phyloP scores from a whole-genome alignment of 2,113 vertebrate species.

The Pygoscelis adeliae region DNA sequence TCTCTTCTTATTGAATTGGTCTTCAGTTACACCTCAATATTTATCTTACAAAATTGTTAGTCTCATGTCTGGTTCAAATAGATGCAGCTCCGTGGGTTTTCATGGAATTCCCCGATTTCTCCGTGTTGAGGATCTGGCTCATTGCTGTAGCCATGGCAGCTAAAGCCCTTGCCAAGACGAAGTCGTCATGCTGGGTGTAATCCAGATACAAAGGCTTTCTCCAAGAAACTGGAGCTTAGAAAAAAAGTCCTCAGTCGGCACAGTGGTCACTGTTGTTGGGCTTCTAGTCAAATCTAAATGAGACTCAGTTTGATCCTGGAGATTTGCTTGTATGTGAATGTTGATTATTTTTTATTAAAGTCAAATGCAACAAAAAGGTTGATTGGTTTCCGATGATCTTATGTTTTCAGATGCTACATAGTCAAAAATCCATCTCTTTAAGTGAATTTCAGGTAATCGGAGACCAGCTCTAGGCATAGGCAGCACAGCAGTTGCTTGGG shows the following conservation, averaged over 20 bases:
- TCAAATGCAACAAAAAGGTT: background rate
- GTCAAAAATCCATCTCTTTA: background rate
- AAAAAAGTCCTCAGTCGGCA: background rate
- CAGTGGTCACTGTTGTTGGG: background rate
- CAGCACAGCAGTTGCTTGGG: background rate
- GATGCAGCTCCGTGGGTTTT: background rate
- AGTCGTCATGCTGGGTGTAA: background rate
- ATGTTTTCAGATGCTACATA: background rate
- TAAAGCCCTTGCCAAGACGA: background rate
- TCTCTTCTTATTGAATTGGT: background rate
- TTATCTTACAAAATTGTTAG: background rate
- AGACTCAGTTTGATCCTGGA: background rate
- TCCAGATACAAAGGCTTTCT: background rate
- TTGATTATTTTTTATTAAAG: background rate
- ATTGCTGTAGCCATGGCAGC: background rate
- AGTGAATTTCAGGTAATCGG: background rate
- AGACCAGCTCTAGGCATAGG: background rate
- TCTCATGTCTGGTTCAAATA: background rate
- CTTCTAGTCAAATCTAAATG: background rate
- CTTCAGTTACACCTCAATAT: background rate
- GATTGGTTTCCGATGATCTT: background rate
- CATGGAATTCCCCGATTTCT: background rate
- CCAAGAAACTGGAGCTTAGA: background rate
- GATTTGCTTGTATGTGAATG: background rate
- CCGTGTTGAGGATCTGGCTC: background rate